Evolutionary conservation across 2,797 vertebrate genomes (phyloP).

Genomic region (Nothura maculosa): DNA sequence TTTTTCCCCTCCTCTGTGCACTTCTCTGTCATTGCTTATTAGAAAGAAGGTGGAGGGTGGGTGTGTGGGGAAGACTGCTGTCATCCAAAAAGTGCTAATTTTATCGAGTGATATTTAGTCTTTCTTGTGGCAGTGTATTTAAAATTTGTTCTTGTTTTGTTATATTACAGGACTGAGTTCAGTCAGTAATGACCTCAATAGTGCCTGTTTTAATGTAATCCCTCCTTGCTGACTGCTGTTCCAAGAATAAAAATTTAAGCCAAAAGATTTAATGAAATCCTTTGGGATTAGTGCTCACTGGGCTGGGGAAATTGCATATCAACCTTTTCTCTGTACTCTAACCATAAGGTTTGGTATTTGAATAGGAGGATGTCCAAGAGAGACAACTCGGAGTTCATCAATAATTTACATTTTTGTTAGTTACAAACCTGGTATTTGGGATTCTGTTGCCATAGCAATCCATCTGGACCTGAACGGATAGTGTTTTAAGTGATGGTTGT

Average conservation of each 20-base stretch:
- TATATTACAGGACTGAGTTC: constrained; percentile 54
- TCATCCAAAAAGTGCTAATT: neutral
- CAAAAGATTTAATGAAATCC: constrained; percentile 80
- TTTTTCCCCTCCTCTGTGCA: neutral
- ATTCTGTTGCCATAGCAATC: constrained; percentile 76
- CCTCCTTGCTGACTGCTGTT: constrained; percentile 72
- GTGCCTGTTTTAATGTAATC: constrained; percentile 73
- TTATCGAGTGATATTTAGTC: neutral
- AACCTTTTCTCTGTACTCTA: constrained; percentile 61
- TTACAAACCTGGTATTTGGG: constrained; percentile 65
- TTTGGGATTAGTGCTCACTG: constrained; percentile 73
- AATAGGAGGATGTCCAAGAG: constrained; percentile 60
- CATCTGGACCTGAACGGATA: constrained; percentile 62
- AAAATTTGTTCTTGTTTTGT: constrained; percentile 57
- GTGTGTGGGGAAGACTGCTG: neutral
- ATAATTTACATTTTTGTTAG: constrained; percentile 79
- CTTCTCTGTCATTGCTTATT: neutral
- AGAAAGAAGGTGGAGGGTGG: neutral
- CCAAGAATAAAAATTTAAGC: constrained; percentile 81
- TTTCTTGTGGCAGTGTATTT: neutral
- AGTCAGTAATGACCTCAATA: constrained; percentile 71
- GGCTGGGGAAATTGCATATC: constrained; percentile 66
- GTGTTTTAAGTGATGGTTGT: constrained; percentile 67
- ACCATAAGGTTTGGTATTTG: constrained; percentile 54
- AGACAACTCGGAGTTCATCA: constrained; percentile 66